Percentiles rank a stretch among this genome's conserved stretches.
Conservation (phyloP, 2,113 vertebrate species). For the Nibea albiflora region DNA sequence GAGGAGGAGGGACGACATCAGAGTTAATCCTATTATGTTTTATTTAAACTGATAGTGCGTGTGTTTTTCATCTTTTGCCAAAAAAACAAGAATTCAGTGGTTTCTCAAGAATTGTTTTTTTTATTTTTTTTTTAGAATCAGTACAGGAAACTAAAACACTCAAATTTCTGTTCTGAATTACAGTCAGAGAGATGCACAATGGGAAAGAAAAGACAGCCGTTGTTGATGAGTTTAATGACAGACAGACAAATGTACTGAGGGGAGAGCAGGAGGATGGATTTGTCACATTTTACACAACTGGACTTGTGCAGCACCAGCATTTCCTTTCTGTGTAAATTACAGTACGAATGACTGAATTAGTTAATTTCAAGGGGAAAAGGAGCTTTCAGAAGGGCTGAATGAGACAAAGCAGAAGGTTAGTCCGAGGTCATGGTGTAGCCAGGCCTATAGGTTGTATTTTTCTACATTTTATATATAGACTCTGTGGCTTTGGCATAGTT, state of each 20-base stretch:
- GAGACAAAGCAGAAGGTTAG: slow-evolving; percentile 2
- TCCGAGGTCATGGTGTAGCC: slow-evolving; percentile 32
- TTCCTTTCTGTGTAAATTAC: slow-evolving; percentile 5
- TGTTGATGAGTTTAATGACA: background rate
- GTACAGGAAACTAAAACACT: background rate
- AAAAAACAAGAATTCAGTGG: background rate
- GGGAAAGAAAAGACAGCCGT: background rate
- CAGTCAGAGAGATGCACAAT: background rate
- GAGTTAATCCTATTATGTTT: background rate
- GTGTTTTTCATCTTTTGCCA: background rate
- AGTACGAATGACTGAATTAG: background rate
- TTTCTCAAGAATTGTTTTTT: background rate
- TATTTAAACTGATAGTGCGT: background rate
- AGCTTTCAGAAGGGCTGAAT: slow-evolving; percentile 38
- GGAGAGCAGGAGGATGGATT: background rate
- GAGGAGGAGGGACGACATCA: background rate
- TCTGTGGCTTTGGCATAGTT: slow-evolving; percentile 70
- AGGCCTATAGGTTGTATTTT: slow-evolving; percentile 68
- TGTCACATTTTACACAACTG: background rate
- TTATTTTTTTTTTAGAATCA: background rate
- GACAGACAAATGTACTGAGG: background rate
- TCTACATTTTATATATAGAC: slow-evolving; percentile 70
- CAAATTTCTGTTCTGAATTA: background rate
- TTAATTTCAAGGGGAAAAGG: slow-evolving; percentile 22
- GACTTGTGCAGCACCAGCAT: background rate